Percentiles rank a stretch among this genome's conserved stretches.
phyloP scores from a whole-genome alignment of 2,888 invertebrate species.

The Eumerus sabulonum region DNA sequence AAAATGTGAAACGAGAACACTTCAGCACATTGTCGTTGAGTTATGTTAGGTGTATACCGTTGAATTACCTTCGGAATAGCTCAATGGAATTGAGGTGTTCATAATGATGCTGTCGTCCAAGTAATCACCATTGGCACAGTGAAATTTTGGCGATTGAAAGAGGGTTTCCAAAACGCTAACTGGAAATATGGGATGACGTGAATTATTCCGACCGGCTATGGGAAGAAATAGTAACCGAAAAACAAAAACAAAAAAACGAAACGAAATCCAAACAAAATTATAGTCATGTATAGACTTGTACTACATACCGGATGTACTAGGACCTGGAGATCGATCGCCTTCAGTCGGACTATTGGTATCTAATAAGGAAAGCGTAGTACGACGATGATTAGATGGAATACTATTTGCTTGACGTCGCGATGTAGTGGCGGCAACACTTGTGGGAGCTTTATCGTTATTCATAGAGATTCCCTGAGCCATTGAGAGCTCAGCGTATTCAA shows the following conservation, averaged over 20 bases:
- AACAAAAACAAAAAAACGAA: neutral
- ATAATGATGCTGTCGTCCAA: conserved; percentile 57
- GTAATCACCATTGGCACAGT: conserved; percentile 46
- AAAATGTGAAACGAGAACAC: conserved; percentile 34
- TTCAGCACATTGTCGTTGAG: conserved; percentile 9
- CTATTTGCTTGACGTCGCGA: conserved; percentile 24
- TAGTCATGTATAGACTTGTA: too few species aligned
- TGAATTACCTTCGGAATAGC: conserved; percentile 65
- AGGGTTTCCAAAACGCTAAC: conserved; percentile 70
- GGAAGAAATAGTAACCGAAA: neutral
- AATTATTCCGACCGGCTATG: conserved; percentile 22
- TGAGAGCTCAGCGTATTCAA: conserved; percentile 83
- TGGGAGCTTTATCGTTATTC: conserved; percentile 36
- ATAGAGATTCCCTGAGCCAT: conserved; percentile 78
- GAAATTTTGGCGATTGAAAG: conserved; percentile 70
- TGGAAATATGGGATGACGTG: conserved; percentile 67
- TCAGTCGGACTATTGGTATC: conserved; percentile 56
- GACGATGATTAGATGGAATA: conserved; percentile 31
- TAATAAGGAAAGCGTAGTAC: conserved; percentile 33
- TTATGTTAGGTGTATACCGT: neutral
- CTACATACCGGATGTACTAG: conserved; percentile 31
- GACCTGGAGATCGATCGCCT: conserved; percentile 30
- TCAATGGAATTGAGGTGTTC: conserved; percentile 55
- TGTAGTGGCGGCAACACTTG: conserved; percentile 33
- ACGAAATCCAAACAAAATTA: neutral